phyloP scores from a whole-genome alignment of 2,888 invertebrate species.

The Chironomus tentans region DNA sequence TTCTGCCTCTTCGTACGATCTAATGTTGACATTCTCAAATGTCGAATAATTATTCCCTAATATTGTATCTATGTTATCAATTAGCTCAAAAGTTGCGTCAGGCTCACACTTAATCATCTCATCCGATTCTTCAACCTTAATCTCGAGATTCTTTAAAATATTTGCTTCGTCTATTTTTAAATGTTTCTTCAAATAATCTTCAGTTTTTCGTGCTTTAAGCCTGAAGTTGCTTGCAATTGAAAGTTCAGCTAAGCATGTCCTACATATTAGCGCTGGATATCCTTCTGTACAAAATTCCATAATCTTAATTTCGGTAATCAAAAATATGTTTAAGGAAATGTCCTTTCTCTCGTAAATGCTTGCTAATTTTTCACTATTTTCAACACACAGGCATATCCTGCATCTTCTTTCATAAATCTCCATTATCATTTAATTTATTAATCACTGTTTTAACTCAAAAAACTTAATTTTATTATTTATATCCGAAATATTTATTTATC shows the following conservation, averaged over 20 bases:
- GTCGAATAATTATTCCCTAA: background rate
- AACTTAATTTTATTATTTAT: too few relatives aligned
- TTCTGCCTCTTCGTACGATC: background rate
- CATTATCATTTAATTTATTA: too few relatives aligned
- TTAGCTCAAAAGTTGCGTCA: background rate
- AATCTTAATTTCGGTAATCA: background rate
- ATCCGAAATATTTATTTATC: too few relatives aligned
- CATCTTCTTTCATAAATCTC: background rate
- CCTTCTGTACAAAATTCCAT: background rate
- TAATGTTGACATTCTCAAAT: background rate
- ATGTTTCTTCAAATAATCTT: background rate
- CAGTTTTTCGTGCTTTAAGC: background rate
- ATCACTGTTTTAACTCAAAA: too few relatives aligned
- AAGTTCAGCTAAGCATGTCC: background rate
- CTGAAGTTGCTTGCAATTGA: background rate
- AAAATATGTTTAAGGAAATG: background rate
- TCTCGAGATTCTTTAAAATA: background rate
- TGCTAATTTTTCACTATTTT: background rate
- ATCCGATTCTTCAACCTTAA: background rate
- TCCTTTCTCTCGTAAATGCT: background rate
- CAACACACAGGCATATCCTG: background rate
- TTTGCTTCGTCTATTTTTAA: background rate
- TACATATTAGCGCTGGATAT: background rate
- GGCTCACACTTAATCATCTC: background rate
- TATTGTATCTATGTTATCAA: background rate